phyloP scores from a whole-genome alignment of 2,113 vertebrate genomes.

The Antechinus flavipes region DNA sequence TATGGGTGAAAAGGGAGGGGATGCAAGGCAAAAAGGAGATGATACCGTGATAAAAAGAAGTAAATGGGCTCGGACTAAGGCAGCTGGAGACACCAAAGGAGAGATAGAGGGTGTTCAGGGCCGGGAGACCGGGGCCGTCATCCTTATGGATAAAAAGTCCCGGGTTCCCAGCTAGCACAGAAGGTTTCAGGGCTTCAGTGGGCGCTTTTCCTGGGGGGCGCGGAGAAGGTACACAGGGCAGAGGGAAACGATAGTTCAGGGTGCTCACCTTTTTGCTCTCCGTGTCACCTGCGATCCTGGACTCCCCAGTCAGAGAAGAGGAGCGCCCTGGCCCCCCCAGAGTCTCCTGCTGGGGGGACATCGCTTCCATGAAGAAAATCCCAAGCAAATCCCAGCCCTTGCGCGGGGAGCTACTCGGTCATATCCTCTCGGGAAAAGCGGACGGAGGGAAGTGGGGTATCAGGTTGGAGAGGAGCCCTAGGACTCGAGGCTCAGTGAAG shows the following conservation, averaged over 20 bases:
- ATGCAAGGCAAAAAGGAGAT: not conserved
- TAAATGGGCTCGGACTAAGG: not conserved
- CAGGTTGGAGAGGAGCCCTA: not conserved
- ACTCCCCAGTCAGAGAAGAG: constrained; percentile 84
- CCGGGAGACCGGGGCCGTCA: not conserved
- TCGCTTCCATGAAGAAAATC: constrained; percentile 83
- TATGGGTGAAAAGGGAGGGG: not conserved
- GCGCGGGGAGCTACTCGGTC: constrained; percentile 39
- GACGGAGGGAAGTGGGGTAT: constrained; percentile 18
- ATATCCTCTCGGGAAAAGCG: not conserved
- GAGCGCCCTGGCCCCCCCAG: constrained; percentile 83
- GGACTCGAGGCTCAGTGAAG: constrained; percentile 10
- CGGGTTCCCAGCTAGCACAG: not conserved
- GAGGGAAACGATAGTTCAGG: not conserved
- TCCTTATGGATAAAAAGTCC: not conserved
- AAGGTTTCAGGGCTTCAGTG: not conserved
- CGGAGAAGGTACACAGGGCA: not conserved
- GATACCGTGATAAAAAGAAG: not conserved
- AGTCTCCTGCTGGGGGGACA: constrained; percentile 87
- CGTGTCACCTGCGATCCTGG: constrained; percentile 72
- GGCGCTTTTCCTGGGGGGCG: not conserved
- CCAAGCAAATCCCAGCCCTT: constrained; percentile 12
- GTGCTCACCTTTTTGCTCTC: constrained; percentile 85
- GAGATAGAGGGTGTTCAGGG: not conserved
- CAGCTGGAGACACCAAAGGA: not conserved